phyloP scores from a whole-genome alignment of 2,797 vertebrate species.

The Sebastiscus albofasciatus region DNA sequence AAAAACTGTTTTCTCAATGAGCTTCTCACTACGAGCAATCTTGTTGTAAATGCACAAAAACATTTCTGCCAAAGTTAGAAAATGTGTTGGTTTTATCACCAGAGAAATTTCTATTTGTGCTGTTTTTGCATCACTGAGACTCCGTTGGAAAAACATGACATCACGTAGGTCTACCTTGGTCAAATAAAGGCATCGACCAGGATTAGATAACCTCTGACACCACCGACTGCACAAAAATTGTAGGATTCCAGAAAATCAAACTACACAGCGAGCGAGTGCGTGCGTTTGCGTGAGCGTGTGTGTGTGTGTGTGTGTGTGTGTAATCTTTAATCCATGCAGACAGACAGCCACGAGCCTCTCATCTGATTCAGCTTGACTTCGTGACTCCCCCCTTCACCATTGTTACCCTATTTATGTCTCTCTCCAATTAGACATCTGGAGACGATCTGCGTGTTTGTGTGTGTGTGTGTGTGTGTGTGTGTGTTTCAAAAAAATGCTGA shows the following conservation, averaged over 20 bases:
- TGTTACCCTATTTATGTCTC: slow-evolving; percentile 69
- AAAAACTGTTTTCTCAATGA: neutral
- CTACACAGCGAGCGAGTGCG: neutral
- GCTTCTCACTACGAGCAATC: neutral
- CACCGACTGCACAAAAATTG: neutral
- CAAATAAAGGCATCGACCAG: too few species aligned
- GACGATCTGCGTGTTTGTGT: slow-evolving; percentile 59
- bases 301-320: neutral
- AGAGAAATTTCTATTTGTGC: neutral
- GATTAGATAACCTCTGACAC: neutral
- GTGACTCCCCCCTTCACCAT: slow-evolving; percentile 30
- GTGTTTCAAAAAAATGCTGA: slow-evolving; percentile 51
- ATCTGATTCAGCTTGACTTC: slow-evolving; percentile 48
- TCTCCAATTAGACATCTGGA: slow-evolving; percentile 77
- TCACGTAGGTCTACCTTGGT: neutral
- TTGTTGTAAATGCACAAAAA: neutral
- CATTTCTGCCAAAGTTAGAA: neutral
- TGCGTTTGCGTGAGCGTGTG: neutral
- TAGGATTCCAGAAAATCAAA: neutral
- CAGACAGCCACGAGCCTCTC: slow-evolving; percentile 44
- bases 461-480: slow-evolving; percentile 30
- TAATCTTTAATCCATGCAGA: slow-evolving; percentile 23
- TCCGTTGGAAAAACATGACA: neutral
- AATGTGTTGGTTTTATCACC: neutral
- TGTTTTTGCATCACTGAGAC: neutral